phyloP scores from a whole-genome alignment of 2,113 vertebrate genomes.

The Leuciscus idus region DNA sequence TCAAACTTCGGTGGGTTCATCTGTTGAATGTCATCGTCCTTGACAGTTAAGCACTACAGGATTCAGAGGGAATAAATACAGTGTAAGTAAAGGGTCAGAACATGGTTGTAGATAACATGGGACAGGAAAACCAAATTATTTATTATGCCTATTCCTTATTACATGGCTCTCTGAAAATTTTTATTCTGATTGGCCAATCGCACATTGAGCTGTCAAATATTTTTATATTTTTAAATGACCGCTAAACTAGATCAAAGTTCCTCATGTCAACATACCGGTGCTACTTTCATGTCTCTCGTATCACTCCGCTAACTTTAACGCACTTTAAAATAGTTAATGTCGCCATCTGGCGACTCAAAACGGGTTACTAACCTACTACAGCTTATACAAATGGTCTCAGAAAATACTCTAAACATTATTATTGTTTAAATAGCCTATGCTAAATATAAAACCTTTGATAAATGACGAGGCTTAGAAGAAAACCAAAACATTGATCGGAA shows the following conservation, averaged over 20 bases:
- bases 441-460: neutral
- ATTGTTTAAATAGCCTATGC: no score
- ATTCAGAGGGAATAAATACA: neutral
- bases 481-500: neutral
- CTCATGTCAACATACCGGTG: neutral
- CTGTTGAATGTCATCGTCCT: conserved; percentile 85
- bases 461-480: neutral
- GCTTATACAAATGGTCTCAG: neutral
- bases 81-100: neutral
- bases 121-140: neutral
- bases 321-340: neutral
- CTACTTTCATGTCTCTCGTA: neutral
- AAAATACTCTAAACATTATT: no score
- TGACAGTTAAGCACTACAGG: conserved; percentile 79
- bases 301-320: neutral
- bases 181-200: neutral
- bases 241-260: neutral
- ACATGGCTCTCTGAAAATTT: neutral
- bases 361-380: neutral
- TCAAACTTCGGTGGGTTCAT: conserved; percentile 94
- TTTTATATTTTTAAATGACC: neutral
- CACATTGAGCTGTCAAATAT: neutral
- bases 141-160: neutral
- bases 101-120: neutral
- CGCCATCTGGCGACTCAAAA: neutral